Evolutionary conservation across 2,797 vertebrate species (phyloP), one percentile per base, ranked within the genome.

Genomic region (Pseudomugil tenellus): DNA sequence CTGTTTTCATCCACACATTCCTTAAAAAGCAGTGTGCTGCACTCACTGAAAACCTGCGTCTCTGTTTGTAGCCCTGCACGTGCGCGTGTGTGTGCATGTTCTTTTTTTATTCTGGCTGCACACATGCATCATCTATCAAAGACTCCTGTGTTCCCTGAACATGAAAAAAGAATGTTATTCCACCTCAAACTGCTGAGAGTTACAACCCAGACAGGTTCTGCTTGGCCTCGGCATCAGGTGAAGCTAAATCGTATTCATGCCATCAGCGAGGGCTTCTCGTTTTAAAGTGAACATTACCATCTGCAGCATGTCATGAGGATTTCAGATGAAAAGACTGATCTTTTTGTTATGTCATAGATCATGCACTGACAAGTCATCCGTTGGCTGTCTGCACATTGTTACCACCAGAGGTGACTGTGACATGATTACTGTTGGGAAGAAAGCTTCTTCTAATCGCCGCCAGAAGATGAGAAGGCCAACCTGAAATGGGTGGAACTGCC

Each of bases 1-100:
- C 80, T 88, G 83, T 89, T 93, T 92, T 84, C 85, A 89, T 88
- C 79, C 69, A 10, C 70, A 59, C 76, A 77, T 84, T 87, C 86
- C 77, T 74, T 70, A 72, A 81, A 89, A 85, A 84, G 74, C 76
- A 74, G 68, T 75, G 83, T 57, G 84, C 60, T 63, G 70, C 63
- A 58, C 73, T 86, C 82, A 86, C 71, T 85, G 85, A 91, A 88
- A 86, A 79, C 84, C 74, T 80, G 72, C 55, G 0, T 0, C 49
- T 79, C 14, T 28, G 23, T 63, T 48, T 76, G 26, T 34, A 13
- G 43, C 28, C 2, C 60, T 63, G 39, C 46, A 16, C 51, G 26
- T 72, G 39, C 60, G 25, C 53, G 26, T 67, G 46, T 19, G n/a
- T 58, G 67, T 64, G 28, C 29, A 0, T 31, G 4, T 10, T 23